phyloP scores from a whole-genome alignment of 2,888 invertebrate species.

The Tenthredo livida region DNA sequence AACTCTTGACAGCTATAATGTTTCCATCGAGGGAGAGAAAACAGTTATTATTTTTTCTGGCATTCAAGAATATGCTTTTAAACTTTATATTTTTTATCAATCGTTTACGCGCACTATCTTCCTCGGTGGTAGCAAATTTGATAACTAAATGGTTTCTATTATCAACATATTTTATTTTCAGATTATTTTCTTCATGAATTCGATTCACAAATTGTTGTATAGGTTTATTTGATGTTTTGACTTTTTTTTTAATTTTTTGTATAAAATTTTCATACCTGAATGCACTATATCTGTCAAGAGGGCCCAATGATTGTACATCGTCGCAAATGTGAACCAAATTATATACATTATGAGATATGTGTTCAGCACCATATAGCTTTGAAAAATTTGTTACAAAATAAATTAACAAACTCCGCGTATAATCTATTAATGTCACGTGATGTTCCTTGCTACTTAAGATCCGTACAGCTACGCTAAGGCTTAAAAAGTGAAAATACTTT shows the following conservation, averaged over 20 bases:
- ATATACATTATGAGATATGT: slow-evolving; percentile 31
- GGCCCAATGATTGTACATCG: slow-evolving; percentile 30
- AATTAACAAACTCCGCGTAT: slow-evolving; percentile 24
- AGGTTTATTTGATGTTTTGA: slow-evolving; percentile 57
- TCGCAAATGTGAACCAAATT: slow-evolving; percentile 33
- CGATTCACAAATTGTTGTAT: slow-evolving; percentile 59
- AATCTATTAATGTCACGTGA: slow-evolving; percentile 22
- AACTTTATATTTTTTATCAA: slow-evolving; percentile 35
- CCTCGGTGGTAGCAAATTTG: slow-evolving; percentile 22
- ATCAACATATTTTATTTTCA: slow-evolving; percentile 27
- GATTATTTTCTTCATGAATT: slow-evolving; percentile 21
- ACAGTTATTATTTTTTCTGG: slow-evolving; percentile 53
- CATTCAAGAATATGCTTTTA: slow-evolving; percentile 41
- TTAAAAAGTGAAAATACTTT: slow-evolving; percentile 37
- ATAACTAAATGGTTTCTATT: slow-evolving; percentile 10
- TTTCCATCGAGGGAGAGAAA: slow-evolving; percentile 35
- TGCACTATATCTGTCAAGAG: slow-evolving; percentile 26
- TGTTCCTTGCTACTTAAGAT: slow-evolving; percentile 16
- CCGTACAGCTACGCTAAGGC: slow-evolving; percentile 41
- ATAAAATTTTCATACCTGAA: slow-evolving; percentile 42
- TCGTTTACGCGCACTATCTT: slow-evolving; percentile 14
- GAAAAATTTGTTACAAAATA: slow-evolving; percentile 2
- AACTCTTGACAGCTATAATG: slow-evolving; percentile 23
- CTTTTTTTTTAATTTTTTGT: slow-evolving; percentile 56
- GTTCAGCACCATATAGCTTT: not conserved